A percentile compares a stretch with the other conserved stretches of the same genome.
phyloP scores from a whole-genome alignment of 2,888 invertebrate genomes.

The Acrocera orbiculus region DNA sequence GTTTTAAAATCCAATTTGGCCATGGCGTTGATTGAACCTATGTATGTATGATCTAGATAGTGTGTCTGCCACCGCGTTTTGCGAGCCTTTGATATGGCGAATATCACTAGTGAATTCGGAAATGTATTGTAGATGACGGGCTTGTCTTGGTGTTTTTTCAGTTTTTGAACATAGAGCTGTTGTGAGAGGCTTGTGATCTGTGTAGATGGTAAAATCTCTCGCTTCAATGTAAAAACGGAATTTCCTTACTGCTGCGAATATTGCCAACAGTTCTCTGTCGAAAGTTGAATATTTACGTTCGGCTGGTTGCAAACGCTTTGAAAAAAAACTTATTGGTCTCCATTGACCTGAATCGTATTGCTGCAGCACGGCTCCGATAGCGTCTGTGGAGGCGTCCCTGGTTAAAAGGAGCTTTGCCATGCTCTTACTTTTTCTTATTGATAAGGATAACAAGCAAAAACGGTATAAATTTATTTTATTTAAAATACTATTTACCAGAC shows the following conservation, averaged over 20 bases:
- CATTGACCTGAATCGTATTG: background rate
- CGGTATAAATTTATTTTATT: no score
- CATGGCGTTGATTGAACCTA: background rate
- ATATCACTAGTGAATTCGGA: conserved; percentile 12
- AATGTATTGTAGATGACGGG: conserved; percentile 10
- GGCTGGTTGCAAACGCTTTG: background rate
- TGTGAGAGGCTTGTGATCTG: background rate
- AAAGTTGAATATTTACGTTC: background rate
- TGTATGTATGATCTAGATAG: conserved; percentile 13
- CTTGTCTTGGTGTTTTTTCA: conserved; percentile 7
- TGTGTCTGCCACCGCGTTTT: conserved; percentile 11
- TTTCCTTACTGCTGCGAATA: background rate
- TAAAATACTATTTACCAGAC: no score
- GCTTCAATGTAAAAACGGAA: background rate
- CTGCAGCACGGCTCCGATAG: background rate
- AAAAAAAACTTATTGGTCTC: background rate
- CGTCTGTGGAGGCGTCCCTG: background rate
- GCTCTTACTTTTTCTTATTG: no score
- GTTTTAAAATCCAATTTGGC: background rate
- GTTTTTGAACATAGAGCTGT: background rate
- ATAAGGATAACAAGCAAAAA: no score
- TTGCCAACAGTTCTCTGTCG: background rate
- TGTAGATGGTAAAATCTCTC: background rate
- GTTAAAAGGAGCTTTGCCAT: no score
- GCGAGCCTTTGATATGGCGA: conserved; percentile 10